A percentile compares a stretch with the other conserved stretches of the same genome.
Evolutionary conservation across 2,888 invertebrate genomes (phyloP).

Genomic region (Deilephila elpenor): DNA sequence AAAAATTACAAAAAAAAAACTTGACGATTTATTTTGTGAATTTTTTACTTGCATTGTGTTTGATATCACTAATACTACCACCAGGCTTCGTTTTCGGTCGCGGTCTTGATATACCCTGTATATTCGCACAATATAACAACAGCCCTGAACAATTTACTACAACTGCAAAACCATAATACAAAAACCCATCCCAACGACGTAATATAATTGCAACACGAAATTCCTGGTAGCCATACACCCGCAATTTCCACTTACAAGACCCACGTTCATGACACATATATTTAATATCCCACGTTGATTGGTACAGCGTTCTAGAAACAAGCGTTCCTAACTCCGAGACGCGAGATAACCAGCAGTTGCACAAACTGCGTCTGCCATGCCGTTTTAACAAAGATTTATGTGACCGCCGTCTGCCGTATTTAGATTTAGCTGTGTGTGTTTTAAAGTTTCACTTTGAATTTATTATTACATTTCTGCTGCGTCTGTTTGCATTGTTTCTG

Average conservation of each 20-base stretch:
- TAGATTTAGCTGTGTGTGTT: conserved; percentile 40
- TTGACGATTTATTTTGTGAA: too few species aligned
- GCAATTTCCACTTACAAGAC: conserved; percentile 3
- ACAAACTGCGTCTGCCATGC: conserved; percentile 52
- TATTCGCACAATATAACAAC: too few species aligned
- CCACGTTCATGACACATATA: conserved; percentile 5
- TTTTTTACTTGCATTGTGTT: too few species aligned
- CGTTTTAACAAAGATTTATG: conserved; percentile 66
- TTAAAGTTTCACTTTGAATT: conserved; percentile 36
- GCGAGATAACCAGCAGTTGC: conserved; percentile 46
- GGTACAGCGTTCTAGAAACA: not conserved
- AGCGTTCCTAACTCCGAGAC: conserved; percentile 11
- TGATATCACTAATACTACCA: too few species aligned
- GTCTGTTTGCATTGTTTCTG: not conserved
- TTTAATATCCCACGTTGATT: not conserved
- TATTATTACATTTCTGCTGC: conserved; percentile 2
- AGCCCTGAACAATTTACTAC: too few species aligned
- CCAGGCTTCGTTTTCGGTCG: too few species aligned
- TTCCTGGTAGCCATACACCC: not conserved
- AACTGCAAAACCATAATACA: not conserved
- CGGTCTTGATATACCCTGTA: too few species aligned
- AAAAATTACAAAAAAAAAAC: too few species aligned
- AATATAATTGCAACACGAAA: not conserved
- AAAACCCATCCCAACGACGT: not conserved
- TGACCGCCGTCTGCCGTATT: conserved; percentile 42